Conservation (phyloP, 2,888 invertebrate genomes). For the Hydrotaea cyrtoneurina region DNA sequence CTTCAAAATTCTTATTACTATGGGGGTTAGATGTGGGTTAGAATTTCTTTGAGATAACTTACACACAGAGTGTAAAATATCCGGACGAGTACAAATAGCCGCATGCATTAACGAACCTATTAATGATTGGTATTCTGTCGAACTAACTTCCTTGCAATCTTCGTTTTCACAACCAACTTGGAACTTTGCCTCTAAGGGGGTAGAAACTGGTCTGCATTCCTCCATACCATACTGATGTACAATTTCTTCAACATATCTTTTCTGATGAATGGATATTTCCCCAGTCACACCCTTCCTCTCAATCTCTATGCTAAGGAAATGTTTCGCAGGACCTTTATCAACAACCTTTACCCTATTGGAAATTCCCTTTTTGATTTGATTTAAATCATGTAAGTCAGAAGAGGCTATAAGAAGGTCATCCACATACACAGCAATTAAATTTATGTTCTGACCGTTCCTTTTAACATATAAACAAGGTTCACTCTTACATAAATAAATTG, state of each 20-base stretch:
- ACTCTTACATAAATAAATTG: constrained; percentile 52
- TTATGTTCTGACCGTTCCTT: constrained; percentile 14
- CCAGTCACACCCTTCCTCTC: too few relatives aligned
- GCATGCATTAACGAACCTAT: constrained; percentile 41
- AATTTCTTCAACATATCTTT: neutral
- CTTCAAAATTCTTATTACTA: constrained; percentile 12
- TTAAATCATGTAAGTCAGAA: too few relatives aligned
- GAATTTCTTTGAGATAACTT: constrained; percentile 35
- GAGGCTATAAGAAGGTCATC: constrained; percentile 58
- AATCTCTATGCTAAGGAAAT: constrained; percentile 58
- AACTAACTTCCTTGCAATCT: neutral
- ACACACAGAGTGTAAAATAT: constrained; percentile 37
- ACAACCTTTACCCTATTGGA: too few relatives aligned
- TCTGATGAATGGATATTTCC: constrained; percentile 18
- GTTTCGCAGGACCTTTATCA: constrained; percentile 9
- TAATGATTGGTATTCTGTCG: constrained; percentile 14
- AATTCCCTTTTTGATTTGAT: too few relatives aligned
- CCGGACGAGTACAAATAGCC: constrained; percentile 28
- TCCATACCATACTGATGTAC: constrained; percentile 18
- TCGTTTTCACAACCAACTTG: constrained; percentile 6
- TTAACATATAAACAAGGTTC: constrained; percentile 48
- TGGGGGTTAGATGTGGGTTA: constrained; percentile 25
- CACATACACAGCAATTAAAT: constrained; percentile 66
- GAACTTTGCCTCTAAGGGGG: constrained; percentile 19
- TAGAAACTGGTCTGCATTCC: neutral